These are phyloP conservation scores for Cybosia mesomella DNA, from an alignment of 2,888 invertebrate genomes.

Conservation along the genomic window DNA sequence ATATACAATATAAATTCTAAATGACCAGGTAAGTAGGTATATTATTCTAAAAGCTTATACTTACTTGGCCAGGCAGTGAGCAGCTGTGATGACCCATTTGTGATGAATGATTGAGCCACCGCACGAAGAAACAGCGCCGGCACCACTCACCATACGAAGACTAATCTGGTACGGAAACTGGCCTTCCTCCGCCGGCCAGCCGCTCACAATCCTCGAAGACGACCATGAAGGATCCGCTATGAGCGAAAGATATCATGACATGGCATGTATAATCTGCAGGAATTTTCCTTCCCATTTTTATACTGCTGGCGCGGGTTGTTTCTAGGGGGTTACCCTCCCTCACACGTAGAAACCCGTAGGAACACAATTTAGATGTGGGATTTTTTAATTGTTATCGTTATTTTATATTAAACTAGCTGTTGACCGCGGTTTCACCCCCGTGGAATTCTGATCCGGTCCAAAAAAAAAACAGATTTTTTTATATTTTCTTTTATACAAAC, in stretches of 20 bases:
- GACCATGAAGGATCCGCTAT: conserved; percentile 27
- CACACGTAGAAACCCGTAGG: no score
- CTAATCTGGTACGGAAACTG: conserved; percentile 70
- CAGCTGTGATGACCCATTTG: conserved; percentile 70
- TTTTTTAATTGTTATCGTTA: no score
- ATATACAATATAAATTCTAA: no score
- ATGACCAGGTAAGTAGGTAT: no score
- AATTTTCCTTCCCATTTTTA: not conserved
- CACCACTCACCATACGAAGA: conserved; percentile 54
- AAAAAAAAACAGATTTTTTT: no score
- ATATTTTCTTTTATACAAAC: no score
- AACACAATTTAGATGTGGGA: no score
- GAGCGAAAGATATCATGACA: not conserved
- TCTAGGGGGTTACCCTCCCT: no score
- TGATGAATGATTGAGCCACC: conserved; percentile 61
- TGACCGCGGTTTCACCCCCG: no score
- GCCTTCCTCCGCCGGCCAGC: conserved; percentile 60
- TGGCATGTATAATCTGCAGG: not conserved
- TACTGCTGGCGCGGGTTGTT: no score
- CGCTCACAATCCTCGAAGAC: conserved; percentile 42
- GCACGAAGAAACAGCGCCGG: conserved; percentile 60
- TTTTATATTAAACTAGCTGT: no score
- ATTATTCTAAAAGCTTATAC: conserved; percentile 26
- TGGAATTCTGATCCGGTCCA: no score
- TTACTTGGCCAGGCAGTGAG: conserved; percentile 68